A percentile compares a stretch with the other conserved stretches of the same genome.
These are phyloP conservation scores for Selene dorsalis DNA, from an alignment of 2,797 vertebrate genomes.

Conservation along the genomic window DNA sequence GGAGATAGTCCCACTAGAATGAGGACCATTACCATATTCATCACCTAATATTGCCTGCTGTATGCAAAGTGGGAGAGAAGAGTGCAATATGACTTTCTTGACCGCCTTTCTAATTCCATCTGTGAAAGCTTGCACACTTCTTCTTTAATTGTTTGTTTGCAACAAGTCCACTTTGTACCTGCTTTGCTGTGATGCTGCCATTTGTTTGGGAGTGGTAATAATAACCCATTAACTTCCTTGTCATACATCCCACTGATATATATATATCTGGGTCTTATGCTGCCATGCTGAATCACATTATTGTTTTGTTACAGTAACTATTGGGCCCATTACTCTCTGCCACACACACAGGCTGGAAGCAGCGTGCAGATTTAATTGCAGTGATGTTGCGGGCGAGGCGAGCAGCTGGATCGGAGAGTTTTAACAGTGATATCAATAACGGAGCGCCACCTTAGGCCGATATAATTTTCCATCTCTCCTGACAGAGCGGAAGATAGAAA, in stretches of 20 bases:
- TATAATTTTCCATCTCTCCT: slow-evolving; percentile 80
- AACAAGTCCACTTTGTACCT: slow-evolving; percentile 68
- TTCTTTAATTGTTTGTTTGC: slow-evolving; percentile 74
- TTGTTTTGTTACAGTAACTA: slow-evolving; percentile 83
- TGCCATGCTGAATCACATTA: slow-evolving; percentile 79
- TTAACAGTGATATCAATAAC: slow-evolving; percentile 84
- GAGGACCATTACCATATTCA: slow-evolving; percentile 85
- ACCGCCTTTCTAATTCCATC: slow-evolving; percentile 70
- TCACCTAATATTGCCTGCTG: slow-evolving; percentile 78
- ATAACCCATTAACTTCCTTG: slow-evolving; percentile 73
- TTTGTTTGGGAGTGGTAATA: slow-evolving; percentile 73
- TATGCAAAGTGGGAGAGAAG: slow-evolving; percentile 77
- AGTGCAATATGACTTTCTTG: slow-evolving; percentile 74
- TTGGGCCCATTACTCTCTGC: slow-evolving; percentile 85
- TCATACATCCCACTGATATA: slow-evolving; percentile 57
- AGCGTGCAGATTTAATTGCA: slow-evolving; percentile 81
- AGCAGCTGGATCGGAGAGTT: slow-evolving; percentile 80
- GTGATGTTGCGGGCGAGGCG: slow-evolving; percentile 72
- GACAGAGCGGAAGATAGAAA: slow-evolving; percentile 82
- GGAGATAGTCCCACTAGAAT: slow-evolving; percentile 81
- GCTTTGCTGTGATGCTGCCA: slow-evolving; percentile 33
- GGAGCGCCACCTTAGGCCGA: slow-evolving; percentile 74
- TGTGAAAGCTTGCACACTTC: slow-evolving; percentile 49
- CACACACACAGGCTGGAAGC: slow-evolving; percentile 61
- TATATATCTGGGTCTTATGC: slow-evolving; percentile 68